phyloP scores from a whole-genome alignment of 2,113 vertebrate genomes.

The Nettapus auritus region DNA sequence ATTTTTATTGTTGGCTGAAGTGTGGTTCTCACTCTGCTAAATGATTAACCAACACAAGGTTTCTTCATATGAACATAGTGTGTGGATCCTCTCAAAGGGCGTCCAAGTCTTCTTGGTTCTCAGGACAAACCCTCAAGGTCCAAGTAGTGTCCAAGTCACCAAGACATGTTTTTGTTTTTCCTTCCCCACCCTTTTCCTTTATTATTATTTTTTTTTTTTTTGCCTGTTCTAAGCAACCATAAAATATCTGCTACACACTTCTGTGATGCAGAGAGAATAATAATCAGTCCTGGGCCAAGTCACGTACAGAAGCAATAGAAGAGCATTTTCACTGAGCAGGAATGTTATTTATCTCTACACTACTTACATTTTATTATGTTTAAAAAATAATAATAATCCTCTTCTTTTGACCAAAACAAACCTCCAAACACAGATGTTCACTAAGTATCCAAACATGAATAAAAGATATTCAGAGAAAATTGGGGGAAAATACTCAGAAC shows the following conservation, averaged over 20 bases:
- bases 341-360: slow-evolving; percentile 53
- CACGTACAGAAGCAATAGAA: slow-evolving; percentile 49
- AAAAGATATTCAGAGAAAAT: slow-evolving; percentile 21
- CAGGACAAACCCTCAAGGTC: neutral
- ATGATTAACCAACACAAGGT: neutral
- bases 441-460: slow-evolving; percentile 21
- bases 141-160: neutral
- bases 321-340: slow-evolving; percentile 18
- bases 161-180: slow-evolving; percentile 37
- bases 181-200: slow-evolving; percentile 17
- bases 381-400: neutral
- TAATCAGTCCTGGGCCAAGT: slow-evolving; percentile 41
- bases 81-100: slow-evolving; percentile 3
- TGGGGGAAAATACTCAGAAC: neutral
- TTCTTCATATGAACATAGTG: neutral
- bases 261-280: slow-evolving; percentile 22
- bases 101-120: neutral
- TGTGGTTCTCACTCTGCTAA: neutral
- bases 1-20: neutral
- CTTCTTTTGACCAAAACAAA: slow-evolving; percentile 42
- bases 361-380: neutral
- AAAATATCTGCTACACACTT: slow-evolving; percentile 50
- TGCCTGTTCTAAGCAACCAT: slow-evolving; percentile 18
- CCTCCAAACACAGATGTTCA: slow-evolving; percentile 32
- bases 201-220: neutral